These are phyloP conservation scores for Drosophila neotestacea DNA, from an alignment of 2,888 invertebrate genomes.

Conservation along the genomic window DNA sequence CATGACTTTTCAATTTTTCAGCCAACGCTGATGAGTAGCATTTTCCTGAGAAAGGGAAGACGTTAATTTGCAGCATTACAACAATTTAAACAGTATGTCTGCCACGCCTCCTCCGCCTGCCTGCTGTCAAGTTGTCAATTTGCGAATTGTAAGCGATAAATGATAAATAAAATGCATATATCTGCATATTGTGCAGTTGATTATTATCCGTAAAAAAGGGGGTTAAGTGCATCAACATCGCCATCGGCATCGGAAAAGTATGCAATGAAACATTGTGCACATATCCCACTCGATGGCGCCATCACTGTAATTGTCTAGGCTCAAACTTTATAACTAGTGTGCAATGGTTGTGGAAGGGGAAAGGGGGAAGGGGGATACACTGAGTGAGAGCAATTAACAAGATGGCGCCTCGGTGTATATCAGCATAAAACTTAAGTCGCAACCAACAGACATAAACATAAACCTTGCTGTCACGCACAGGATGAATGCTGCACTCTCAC, in stretches of 20 bases:
- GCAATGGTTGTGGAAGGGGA: not conserved
- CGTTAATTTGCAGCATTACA: slow-evolving; percentile 13
- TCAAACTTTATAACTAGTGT: slow-evolving; percentile 3
- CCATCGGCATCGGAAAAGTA: slow-evolving; percentile 35
- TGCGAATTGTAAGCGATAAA: slow-evolving; percentile 20
- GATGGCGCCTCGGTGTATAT: slow-evolving; percentile 56
- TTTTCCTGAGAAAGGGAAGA: not conserved
- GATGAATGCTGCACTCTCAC: not conserved
- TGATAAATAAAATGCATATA: slow-evolving; percentile 20
- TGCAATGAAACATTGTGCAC: slow-evolving; percentile 32
- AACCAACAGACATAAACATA: slow-evolving; percentile 21
- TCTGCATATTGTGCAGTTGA: slow-evolving; percentile 8
- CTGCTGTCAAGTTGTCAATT: slow-evolving; percentile 24
- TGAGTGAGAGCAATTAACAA: slow-evolving; percentile 59
- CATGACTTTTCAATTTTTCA: slow-evolving; percentile 37
- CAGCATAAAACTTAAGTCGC: slow-evolving; percentile 39
- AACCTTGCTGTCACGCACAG: slow-evolving; percentile 29
- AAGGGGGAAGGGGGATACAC: not conserved
- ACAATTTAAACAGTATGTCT: slow-evolving; percentile 9
- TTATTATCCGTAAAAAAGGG: slow-evolving; percentile 11
- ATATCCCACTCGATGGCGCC: slow-evolving; percentile 25
- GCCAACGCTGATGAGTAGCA: not conserved
- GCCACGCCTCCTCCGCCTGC: not conserved
- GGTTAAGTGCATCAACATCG: slow-evolving; percentile 27
- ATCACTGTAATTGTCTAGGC: slow-evolving; percentile 33